Conservation (phyloP, 2,113 vertebrate species). For the Cardinalis cardinalis region DNA sequence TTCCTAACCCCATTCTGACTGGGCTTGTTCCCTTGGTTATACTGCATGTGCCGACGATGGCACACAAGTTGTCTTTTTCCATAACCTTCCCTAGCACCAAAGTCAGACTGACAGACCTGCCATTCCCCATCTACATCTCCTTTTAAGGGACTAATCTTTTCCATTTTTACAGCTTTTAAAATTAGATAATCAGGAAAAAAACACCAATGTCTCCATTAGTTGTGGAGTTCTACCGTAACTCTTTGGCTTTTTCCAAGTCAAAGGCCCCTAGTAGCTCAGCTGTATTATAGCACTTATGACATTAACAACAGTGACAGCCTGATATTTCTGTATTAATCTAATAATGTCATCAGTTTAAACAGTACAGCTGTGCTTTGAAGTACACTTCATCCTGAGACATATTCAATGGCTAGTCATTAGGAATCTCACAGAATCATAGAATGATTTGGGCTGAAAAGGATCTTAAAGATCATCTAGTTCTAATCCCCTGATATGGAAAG, state of each 20-base stretch:
- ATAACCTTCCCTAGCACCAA: background rate
- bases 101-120: background rate
- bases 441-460: background rate
- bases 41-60: background rate
- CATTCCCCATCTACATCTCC: background rate
- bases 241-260: background rate
- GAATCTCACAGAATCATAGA: background rate
- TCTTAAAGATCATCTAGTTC: background rate
- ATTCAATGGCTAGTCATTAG: background rate
- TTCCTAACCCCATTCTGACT: background rate
- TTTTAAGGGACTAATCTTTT: accelerated
- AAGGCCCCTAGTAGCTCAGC: background rate
- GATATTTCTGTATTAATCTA: background rate
- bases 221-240: background rate
- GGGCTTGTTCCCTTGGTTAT: background rate
- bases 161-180: background rate
- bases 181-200: background rate
- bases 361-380: background rate
- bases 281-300: background rate
- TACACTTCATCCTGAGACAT: background rate
- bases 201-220: accelerated
- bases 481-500: background rate
- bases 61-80: too few relatives aligned
- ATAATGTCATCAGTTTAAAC: background rate
- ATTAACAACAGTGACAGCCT: background rate